These are phyloP conservation scores for Ptychodera flava DNA, from an alignment of 35 echinoderm and acorn worm species.

Conservation along the genomic window DNA sequence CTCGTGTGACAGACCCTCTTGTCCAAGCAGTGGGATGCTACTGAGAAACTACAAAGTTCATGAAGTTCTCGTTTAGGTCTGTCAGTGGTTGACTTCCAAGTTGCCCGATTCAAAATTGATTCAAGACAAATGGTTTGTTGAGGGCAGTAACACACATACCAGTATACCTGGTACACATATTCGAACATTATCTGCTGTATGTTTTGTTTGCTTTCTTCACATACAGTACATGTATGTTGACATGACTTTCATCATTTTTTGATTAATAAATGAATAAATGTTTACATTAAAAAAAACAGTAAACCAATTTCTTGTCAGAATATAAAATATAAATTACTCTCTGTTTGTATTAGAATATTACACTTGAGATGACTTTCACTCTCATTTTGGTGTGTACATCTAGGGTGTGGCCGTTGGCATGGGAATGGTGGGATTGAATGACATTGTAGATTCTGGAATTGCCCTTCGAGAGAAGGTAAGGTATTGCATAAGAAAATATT, in stretches of 20 bases:
- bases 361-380: neutral
- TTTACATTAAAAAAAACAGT: neutral
- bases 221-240: neutral
- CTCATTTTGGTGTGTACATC: slow-evolving; percentile 20
- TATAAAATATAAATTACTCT: neutral
- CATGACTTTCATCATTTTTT: neutral
- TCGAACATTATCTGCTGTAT: no score
- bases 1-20: no score
- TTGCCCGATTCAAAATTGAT: no score
- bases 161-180: no score
- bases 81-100: no score
- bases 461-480: slow-evolving; percentile 54
- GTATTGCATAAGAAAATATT: no score
- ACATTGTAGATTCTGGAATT: slow-evolving; percentile 56
- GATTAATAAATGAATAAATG: neutral
- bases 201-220: neutral
- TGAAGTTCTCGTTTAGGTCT: no score
- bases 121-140: no score
- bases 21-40: no score
- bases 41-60: no score
- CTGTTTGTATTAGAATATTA: neutral
- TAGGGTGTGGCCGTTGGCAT: slow-evolving; percentile 86
- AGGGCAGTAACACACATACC: no score
- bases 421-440: slow-evolving; percentile 74
- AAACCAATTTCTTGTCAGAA: neutral